These are phyloP conservation scores for Florisuga fusca DNA, from an alignment of 2,797 vertebrate genomes.

Conservation along the genomic window DNA sequence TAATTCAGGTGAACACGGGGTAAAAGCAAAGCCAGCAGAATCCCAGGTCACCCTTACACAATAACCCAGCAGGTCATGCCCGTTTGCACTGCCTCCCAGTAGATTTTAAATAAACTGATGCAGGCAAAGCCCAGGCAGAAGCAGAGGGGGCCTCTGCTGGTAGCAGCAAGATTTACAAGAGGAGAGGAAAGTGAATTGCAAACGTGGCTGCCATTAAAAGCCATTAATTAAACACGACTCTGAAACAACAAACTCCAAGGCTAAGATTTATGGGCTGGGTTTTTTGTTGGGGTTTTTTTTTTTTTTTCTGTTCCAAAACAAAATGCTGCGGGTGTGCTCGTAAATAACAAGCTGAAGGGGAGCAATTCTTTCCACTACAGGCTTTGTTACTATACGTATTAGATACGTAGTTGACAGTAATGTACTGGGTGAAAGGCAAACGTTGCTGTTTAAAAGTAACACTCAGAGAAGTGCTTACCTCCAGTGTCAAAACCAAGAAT, in stretches of 20 bases:
- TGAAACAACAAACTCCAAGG: background rate
- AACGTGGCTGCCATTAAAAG: background rate
- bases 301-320: background rate
- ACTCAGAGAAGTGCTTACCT: conserved; percentile 82
- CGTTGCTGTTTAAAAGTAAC: background rate
- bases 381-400: background rate
- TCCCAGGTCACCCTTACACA: background rate
- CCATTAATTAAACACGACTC: background rate
- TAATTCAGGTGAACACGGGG: accelerated
- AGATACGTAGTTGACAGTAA: background rate
- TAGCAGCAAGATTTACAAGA: background rate
- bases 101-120: background rate
- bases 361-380: conserved; percentile 20
- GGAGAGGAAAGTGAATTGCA: background rate
- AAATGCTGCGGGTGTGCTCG: background rate
- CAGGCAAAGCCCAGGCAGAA: background rate
- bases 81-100: accelerated
- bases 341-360: conserved; percentile 25
- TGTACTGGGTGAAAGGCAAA: background rate
- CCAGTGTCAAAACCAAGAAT: conserved; percentile 96
- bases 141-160: conserved; percentile 56
- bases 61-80: background rate
- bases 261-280: background rate
- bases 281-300: no score
- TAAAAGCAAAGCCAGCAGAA: accelerated